Conservation (phyloP, 2,797 vertebrate species). For the Lithobates pipiens region DNA sequence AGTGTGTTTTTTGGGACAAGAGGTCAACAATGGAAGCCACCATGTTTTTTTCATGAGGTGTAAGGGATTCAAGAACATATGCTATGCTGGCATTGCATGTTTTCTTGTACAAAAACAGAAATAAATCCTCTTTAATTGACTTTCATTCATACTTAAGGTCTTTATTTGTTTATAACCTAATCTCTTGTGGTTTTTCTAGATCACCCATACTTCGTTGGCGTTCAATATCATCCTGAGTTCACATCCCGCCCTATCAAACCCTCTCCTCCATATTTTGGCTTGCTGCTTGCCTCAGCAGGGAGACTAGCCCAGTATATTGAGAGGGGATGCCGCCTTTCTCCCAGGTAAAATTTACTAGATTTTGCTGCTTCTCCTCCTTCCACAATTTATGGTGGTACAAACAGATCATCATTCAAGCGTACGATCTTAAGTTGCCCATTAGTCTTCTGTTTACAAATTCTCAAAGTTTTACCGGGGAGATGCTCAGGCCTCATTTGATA, state of each 20-base stretch:
- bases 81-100: no score
- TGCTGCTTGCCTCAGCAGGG: slow-evolving; percentile 89
- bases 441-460: no score
- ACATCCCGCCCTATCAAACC: slow-evolving; percentile 96
- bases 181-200: slow-evolving; percentile 72
- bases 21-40: background rate
- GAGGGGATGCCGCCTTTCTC: slow-evolving; percentile 91
- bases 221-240: slow-evolving; percentile 96
- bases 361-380: no score
- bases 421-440: no score
- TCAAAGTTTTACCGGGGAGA: no score
- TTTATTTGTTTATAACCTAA: background rate
- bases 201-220: slow-evolving; percentile 92
- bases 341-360: slow-evolving; percentile 77
- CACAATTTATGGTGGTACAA: no score
- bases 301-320: slow-evolving; percentile 88
- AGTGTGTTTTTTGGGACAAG: background rate
- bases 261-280: slow-evolving; percentile 91
- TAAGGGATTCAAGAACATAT: background rate
- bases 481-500: no score
- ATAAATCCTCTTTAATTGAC: no score
- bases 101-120: no score
- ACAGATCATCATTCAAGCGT: no score
- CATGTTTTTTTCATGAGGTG: no score
- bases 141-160: no score